Conservation (phyloP, 1,140 invertebrate genomes). For the Chionoecetes opilio region DNA sequence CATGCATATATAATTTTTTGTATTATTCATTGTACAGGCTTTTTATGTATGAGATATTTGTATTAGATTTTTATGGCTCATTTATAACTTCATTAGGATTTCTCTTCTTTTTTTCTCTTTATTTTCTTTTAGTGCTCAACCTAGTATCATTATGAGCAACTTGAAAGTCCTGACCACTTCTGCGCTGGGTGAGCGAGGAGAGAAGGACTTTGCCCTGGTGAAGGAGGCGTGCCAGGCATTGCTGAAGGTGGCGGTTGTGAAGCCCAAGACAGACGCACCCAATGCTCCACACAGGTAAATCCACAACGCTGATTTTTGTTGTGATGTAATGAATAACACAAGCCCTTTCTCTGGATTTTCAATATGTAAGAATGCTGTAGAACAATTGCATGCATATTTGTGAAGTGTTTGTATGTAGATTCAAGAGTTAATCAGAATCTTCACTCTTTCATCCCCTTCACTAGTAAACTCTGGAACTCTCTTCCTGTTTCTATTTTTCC, state of each 20-base stretch:
- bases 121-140: constrained; percentile 83
- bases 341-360: too few species aligned
- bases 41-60: too few species aligned
- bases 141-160: constrained; percentile 86
- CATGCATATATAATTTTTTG: too few species aligned
- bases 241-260: constrained; percentile 84
- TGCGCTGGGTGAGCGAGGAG: constrained; percentile 85
- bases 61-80: neutral
- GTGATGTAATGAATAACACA: too few species aligned
- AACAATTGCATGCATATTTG: too few species aligned
- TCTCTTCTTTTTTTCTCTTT: neutral
- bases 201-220: constrained; percentile 86
- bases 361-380: too few species aligned
- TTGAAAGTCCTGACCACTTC: constrained; percentile 86
- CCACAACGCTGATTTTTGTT: neutral
- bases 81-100: neutral
- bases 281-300: constrained; percentile 79
- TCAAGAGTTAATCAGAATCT: too few species aligned
- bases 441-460: too few species aligned
- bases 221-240: constrained; percentile 87
- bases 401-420: too few species aligned
- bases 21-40: too few species aligned
- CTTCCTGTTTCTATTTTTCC: too few species aligned
- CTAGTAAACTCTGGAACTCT: too few species aligned
- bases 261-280: constrained; percentile 80